Evolutionary conservation across 2,888 invertebrate species (phyloP).

Genomic region (Mimachlamys varia): DNA sequence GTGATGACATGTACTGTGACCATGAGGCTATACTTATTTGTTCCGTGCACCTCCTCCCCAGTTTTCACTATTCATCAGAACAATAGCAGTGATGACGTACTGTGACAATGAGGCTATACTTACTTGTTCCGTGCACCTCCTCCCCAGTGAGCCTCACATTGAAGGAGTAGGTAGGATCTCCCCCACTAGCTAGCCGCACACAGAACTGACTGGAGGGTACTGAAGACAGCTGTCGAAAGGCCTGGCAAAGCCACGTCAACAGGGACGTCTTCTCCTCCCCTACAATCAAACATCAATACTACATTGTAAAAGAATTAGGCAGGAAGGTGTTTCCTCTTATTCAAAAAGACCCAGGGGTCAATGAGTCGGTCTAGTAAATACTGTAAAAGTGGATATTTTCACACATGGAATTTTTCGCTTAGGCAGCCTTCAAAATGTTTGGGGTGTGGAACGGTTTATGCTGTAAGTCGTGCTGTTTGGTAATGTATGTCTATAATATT

Average conservation of each 20-base stretch:
- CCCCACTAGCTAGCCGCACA: constrained; percentile 80
- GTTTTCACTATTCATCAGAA: too few relatives aligned
- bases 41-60: constrained; percentile 81
- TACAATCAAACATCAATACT: constrained; percentile 38
- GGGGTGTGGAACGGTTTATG: too few relatives aligned
- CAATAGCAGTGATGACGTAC: too few relatives aligned
- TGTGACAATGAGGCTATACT: constrained; percentile 50
- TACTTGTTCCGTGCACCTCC: constrained; percentile 81
- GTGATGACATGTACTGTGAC: too few relatives aligned
- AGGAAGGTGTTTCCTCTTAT: neutral
- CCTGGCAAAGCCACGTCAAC: constrained; percentile 77
- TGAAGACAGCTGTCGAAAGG: constrained; percentile 76
- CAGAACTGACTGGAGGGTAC: constrained; percentile 79
- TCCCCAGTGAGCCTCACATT: constrained; percentile 80
- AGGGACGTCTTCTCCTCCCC: constrained; percentile 61
- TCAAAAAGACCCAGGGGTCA: too few relatives aligned
- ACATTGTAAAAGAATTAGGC: neutral
- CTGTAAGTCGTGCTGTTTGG: too few relatives aligned
- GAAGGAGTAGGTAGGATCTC: constrained; percentile 81
- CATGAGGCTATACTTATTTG: constrained; percentile 70
- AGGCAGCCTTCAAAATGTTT: too few relatives aligned
- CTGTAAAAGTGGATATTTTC: too few relatives aligned
- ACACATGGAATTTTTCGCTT: too few relatives aligned
- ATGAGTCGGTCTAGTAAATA: too few relatives aligned
- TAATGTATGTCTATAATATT: too few relatives aligned